phyloP scores from a whole-genome alignment of 2,888 invertebrate genomes.

The Sepiola atlantica region DNA sequence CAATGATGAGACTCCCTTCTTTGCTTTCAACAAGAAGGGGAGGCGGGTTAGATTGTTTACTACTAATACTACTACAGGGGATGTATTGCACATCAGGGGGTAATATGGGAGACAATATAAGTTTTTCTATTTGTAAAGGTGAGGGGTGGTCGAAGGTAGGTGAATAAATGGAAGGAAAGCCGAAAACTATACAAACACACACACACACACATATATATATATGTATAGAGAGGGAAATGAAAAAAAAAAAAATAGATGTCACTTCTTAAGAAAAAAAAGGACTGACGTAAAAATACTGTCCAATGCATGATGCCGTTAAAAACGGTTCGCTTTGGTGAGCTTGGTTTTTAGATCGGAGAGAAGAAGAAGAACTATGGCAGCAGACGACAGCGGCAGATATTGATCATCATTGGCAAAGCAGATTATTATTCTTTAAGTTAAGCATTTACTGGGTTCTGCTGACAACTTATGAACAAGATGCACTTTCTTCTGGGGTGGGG shows the following conservation, averaged over 20 bases:
- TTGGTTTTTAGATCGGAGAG: conserved; percentile 34
- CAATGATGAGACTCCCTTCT: conserved; percentile 34
- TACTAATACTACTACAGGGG: neutral
- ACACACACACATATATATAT: no score
- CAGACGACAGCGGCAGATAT: neutral
- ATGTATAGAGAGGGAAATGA: neutral
- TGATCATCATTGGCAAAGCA: conserved; percentile 45
- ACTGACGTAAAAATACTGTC: conserved; percentile 41
- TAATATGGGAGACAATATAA: conserved; percentile 42
- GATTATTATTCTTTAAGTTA: conserved; percentile 43
- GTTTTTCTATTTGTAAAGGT: conserved; percentile 33
- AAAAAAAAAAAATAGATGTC: conserved; percentile 33
- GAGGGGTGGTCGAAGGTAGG: neutral
- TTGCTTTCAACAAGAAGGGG: neutral
- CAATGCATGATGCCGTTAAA: conserved; percentile 45
- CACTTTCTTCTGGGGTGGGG: neutral
- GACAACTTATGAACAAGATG: conserved; percentile 18
- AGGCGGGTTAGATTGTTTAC: conserved; percentile 41
- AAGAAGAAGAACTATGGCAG: neutral
- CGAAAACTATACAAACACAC: neutral
- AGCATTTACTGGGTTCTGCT: conserved; percentile 38
- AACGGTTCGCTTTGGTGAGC: conserved; percentile 37
- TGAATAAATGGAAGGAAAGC: neutral
- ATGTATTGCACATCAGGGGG: neutral
- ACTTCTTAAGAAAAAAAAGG: neutral